phyloP scores from a whole-genome alignment of 2,113 vertebrate genomes.

The Sinocyclocheilus grahami region DNA sequence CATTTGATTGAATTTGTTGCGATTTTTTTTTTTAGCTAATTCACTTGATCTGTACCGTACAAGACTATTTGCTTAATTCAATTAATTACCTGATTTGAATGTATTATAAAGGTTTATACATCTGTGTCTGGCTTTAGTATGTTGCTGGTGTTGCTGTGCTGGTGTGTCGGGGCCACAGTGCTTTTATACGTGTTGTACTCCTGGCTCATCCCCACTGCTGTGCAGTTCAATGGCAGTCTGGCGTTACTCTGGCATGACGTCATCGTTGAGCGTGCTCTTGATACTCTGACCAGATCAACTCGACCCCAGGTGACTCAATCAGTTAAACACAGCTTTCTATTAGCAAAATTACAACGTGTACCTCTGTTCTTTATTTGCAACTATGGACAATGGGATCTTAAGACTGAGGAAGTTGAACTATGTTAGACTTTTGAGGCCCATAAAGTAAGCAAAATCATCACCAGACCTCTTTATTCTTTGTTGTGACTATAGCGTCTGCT shows the following conservation, averaged over 20 bases:
- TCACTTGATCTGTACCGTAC: not conserved
- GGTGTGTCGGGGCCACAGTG: constrained; percentile 61
- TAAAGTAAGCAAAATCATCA: not conserved
- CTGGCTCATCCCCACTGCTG: constrained; percentile 67
- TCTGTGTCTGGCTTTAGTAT: constrained; percentile 60
- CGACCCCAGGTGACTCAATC: constrained; percentile 69
- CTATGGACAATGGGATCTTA: not conserved
- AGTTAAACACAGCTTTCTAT: not conserved
- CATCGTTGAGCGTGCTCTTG: constrained; percentile 65
- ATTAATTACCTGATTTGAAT: not conserved
- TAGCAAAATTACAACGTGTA: not conserved
- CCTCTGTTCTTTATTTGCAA: not conserved
- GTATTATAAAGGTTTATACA: not conserved
- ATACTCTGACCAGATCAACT: constrained; percentile 69
- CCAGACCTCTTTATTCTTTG: constrained; percentile 2
- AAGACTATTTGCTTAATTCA: not conserved
- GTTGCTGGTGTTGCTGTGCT: constrained; percentile 63
- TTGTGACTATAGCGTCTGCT: constrained; percentile 72
- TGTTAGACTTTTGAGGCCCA: not conserved
- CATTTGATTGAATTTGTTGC: not conserved
- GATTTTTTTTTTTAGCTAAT: not conserved
- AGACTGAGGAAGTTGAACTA: not conserved
- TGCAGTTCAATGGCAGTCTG: constrained; percentile 66
- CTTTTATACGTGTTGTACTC: constrained; percentile 66
- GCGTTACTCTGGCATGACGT: constrained; percentile 72